Evolutionary conservation across 2,113 vertebrate genomes (phyloP).

Genomic region (Malurus cyaneus): DNA sequence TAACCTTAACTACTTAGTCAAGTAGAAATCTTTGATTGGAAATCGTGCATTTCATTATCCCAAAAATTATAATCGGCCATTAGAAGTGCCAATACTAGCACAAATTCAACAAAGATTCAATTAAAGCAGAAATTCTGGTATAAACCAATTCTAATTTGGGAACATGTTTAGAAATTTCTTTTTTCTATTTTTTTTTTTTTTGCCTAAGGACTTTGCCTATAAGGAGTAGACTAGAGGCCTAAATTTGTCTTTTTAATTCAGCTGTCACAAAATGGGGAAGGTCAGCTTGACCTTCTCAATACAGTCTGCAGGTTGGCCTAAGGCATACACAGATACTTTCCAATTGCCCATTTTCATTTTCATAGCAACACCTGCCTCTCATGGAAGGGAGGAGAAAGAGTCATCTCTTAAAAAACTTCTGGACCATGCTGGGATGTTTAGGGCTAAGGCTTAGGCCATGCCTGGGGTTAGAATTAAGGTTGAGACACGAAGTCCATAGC

Average conservation of each 20-base stretch:
- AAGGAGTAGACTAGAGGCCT: background rate
- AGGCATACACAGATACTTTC: accelerated
- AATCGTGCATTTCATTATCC: constrained; percentile 24
- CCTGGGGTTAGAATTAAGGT: background rate
- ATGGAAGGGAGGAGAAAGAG: background rate
- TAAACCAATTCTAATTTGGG: background rate
- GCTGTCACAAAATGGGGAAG: background rate
- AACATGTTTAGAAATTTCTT: background rate
- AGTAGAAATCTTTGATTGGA: background rate
- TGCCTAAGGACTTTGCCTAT: background rate
- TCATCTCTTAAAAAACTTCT: background rate
- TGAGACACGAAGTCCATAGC: background rate
- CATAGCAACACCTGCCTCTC: background rate
- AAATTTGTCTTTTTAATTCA: background rate
- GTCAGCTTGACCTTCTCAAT: background rate
- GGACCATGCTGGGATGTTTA: background rate
- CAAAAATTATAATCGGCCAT: constrained; percentile 3
- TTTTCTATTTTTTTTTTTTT: background rate
- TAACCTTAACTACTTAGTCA: constrained; percentile 34
- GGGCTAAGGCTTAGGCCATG: background rate
- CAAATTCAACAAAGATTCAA: background rate
- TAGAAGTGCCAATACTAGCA: background rate
- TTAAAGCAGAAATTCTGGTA: background rate
- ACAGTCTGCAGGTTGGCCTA: background rate
- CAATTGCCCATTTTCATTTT: background rate